Base-by-base conservation (phyloP, 2,888 invertebrate genomes). In the Andrena dorsata region DNA sequence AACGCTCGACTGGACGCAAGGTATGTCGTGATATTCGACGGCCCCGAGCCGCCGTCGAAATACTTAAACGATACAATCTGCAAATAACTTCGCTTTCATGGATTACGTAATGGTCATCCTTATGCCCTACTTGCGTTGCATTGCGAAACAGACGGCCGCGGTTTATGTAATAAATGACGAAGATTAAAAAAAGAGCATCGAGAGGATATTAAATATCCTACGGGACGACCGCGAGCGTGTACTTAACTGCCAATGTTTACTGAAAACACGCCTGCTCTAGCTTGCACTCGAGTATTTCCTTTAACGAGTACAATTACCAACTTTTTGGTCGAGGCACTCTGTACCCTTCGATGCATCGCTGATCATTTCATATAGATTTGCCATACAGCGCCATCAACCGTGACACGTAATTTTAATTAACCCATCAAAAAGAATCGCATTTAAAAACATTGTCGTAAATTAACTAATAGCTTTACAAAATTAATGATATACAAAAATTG, bases 61-160 rank as follows among this genome's bases (percentile, higher is more conserved):
- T 66, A n/a, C n/a, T n/a, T n/a, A 49, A 83, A 71, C 71, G 78
- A 83, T 75, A 75, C 41, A 78, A 82, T 75, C 70, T 70, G 60
- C 72, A 69, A 68, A 77, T 86, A 86, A 84, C 80, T 80, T 80
- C 61, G 82, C 86, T 86, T 86, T 86, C 86, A 61, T 84, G 76
- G 65, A 79, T 86, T 86, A 75, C 82, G 75, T 75, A 86, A 86
- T 71, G 60, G 65, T 82, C 86, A 80, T 86, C 80, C 82, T 78
- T 78, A 63, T 72, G 77, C 64, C 84, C 84, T 71, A 74, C 84
- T 86, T 78, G 41, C 75, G 30, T 49, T 60, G 4, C 73, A 80
- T 80, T 85, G 65, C 83, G 77, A 85, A 82, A 82, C 51, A 82
- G 51, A 30, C 6, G 49, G 68, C 58, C 20, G 49, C 56, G 41